A percentile compares a stretch with the other conserved stretches of the same genome.
These are phyloP conservation scores for Tragulus kanchil DNA, from an alignment of 2,113 vertebrate genomes.

Conservation along the genomic window DNA sequence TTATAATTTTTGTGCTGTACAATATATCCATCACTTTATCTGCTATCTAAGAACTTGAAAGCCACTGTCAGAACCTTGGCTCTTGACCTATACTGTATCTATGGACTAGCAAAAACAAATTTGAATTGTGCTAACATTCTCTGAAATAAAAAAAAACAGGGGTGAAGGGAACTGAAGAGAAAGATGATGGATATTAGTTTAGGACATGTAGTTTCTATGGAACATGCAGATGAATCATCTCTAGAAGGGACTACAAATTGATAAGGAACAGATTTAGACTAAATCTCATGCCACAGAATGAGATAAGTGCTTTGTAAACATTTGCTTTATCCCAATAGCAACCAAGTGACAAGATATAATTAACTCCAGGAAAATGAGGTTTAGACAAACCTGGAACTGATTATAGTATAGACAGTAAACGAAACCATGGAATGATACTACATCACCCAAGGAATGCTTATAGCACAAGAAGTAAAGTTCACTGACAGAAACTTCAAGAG, in stretches of 20 bases:
- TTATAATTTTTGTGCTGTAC: background rate
- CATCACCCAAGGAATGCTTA: background rate
- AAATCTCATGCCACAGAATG: background rate
- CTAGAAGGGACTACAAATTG: background rate
- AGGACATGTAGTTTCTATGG: background rate
- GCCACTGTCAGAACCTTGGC: background rate
- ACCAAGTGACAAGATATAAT: background rate
- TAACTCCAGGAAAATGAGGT: background rate
- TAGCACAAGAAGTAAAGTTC: background rate
- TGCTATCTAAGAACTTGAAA: background rate
- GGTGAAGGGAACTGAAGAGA: background rate
- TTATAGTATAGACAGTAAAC: no score
- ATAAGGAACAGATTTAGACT: background rate
- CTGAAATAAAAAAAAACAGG: background rate
- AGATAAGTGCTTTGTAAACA: background rate
- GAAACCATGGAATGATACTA: background rate
- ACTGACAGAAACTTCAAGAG: background rate
- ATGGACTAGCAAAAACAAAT: background rate
- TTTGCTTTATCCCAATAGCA: background rate
- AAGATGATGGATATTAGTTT: background rate
- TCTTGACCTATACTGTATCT: background rate
- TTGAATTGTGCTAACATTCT: background rate
- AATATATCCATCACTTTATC: background rate
- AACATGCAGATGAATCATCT: background rate
- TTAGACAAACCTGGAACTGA: background rate